phyloP scores from a whole-genome alignment of 2,113 vertebrate species.

The Cheilinus undulatus region DNA sequence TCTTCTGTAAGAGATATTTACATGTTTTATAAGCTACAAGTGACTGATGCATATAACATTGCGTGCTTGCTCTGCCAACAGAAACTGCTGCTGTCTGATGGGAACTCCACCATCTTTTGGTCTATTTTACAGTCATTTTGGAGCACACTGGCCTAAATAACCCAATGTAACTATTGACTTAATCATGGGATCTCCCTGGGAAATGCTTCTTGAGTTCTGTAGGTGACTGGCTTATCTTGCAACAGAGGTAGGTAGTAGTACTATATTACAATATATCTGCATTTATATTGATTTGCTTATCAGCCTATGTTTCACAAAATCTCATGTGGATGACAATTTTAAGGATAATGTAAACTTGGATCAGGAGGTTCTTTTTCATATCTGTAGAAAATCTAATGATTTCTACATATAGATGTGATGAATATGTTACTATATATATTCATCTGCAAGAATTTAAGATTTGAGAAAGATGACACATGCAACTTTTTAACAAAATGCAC shows the following conservation, averaged over 20 bases:
- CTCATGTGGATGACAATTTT: background rate
- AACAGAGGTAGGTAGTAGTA: constrained; percentile 23
- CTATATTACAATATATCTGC: constrained; percentile 8
- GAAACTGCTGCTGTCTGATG: constrained; percentile 24
- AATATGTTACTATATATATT: no score
- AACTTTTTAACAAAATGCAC: no score
- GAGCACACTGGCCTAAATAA: constrained; percentile 13
- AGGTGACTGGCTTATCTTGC: background rate
- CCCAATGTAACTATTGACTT: constrained; percentile 30
- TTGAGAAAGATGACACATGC: no score
- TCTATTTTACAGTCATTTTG: constrained; percentile 21
- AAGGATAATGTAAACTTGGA: background rate
- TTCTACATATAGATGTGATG: no score
- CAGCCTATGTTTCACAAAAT: no score
- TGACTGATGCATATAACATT: constrained; percentile 10
- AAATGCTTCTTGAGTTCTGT: constrained; percentile 1
- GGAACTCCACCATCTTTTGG: background rate
- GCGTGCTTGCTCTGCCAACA: constrained; percentile 14
- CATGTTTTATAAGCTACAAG: background rate
- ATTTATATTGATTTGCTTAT: no score
- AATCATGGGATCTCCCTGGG: constrained; percentile 1
- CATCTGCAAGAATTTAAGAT: no score
- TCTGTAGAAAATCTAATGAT: no score
- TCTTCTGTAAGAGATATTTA: background rate
- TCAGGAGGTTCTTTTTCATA: no score